Evolutionary conservation across 2,113 vertebrate genomes (phyloP).

Genomic region (Paratilapia polleni): DNA sequence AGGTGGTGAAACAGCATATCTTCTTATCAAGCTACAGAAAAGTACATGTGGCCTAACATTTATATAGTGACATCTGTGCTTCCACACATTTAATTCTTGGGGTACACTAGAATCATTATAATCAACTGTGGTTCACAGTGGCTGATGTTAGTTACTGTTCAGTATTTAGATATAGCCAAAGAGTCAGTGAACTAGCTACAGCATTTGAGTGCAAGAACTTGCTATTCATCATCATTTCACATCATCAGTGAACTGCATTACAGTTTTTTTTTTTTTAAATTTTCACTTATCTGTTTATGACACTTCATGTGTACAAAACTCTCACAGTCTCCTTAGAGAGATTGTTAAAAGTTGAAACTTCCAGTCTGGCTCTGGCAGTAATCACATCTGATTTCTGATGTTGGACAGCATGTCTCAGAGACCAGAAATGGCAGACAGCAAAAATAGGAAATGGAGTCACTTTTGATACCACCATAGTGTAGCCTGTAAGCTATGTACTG

Average conservation of each 20-base stretch:
- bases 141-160: not conserved
- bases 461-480: not conserved
- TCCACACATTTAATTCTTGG: not conserved
- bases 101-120: too few relatives aligned
- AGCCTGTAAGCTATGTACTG: not conserved
- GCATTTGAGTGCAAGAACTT: not conserved
- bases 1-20: not conserved
- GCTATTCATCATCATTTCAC: not conserved
- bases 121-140: not conserved
- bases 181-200: not conserved
- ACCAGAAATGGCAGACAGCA: not conserved
- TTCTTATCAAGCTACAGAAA: too few relatives aligned
- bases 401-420: not conserved
- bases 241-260: not conserved
- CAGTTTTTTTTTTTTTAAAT: not conserved
- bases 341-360: not conserved
- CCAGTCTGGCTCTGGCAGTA: not conserved
- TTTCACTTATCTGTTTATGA: not conserved
- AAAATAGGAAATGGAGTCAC: not conserved
- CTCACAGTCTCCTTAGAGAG: not conserved
- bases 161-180: not conserved
- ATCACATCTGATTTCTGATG: not conserved
- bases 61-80: not conserved
- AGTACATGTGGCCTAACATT: rapidly evolving
- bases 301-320: not conserved